Evolutionary conservation across 2,888 invertebrate species (phyloP).

Genomic region (Helobdella robusta): DNA sequence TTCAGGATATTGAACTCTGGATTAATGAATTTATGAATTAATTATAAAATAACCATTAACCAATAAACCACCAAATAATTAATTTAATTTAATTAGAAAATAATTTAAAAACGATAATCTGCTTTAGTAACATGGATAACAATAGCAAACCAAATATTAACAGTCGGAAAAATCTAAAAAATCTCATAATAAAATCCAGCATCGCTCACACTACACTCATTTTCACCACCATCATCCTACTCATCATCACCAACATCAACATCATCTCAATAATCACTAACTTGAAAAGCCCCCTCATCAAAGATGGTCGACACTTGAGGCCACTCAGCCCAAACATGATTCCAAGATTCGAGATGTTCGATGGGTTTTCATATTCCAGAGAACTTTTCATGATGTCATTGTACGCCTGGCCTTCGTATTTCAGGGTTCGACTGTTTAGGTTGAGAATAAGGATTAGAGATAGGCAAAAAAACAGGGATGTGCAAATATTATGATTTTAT

Average conservation of each 20-base stretch:
- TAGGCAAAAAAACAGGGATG: not conserved
- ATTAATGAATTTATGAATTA: too few relatives aligned
- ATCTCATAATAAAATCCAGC: not conserved
- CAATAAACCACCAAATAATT: too few relatives aligned
- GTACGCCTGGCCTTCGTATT: not conserved
- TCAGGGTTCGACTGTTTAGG: conserved; percentile 17
- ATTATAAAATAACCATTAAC: too few relatives aligned
- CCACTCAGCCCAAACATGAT: conserved; percentile 18
- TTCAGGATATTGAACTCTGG: conserved; percentile 54
- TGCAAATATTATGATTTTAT: not conserved
- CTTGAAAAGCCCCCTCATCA: conserved; percentile 16
- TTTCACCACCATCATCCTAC: too few relatives aligned
- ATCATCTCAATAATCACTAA: not conserved
- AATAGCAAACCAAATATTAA: not conserved
- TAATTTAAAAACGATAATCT: too few relatives aligned
- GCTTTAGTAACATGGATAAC: not conserved
- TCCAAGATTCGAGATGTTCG: conserved; percentile 18
- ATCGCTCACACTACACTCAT: too few relatives aligned
- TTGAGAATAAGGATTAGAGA: too few relatives aligned
- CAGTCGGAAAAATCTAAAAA: not conserved
- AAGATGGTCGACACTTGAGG: conserved; percentile 16
- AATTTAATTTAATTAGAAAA: too few relatives aligned
- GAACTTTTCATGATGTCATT: not conserved
- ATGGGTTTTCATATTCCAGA: conserved; percentile 14
- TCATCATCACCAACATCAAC: too few relatives aligned